These are phyloP conservation scores for Phoxinus dragarum DNA, from an alignment of 2,797 vertebrate genomes.

Conservation along the genomic window DNA sequence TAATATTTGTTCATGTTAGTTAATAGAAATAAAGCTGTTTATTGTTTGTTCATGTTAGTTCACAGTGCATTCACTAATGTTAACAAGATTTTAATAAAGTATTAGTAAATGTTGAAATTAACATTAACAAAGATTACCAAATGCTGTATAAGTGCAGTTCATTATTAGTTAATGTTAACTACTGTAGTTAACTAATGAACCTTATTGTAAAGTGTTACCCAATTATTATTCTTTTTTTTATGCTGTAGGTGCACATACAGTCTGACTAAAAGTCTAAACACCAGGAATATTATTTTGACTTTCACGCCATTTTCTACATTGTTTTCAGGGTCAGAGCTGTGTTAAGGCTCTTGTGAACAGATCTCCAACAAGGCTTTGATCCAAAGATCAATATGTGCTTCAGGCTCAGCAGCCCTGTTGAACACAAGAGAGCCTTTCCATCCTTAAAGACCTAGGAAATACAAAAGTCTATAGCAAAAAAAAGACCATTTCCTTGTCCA, in stretches of 20 bases:
- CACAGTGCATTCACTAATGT: no score
- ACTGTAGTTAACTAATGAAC: no score
- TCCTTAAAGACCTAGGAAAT: slow-evolving; percentile 13
- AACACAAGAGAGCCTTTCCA: slow-evolving; percentile 14
- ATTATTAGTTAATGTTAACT: no score
- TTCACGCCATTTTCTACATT: neutral
- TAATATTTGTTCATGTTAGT: no score
- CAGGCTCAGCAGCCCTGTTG: slow-evolving; percentile 21
- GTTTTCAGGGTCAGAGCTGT: slow-evolving; percentile 18
- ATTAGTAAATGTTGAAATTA: no score
- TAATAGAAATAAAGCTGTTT: no score
- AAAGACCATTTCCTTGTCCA: neutral
- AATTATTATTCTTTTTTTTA: no score
- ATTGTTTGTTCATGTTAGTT: no score
- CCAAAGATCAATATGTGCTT: slow-evolving; percentile 45
- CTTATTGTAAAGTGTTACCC: no score
- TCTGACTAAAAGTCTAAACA: neutral
- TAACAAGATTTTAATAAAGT: no score
- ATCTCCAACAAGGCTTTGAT: slow-evolving; percentile 44
- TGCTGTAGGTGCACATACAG: neutral
- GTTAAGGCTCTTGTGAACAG: slow-evolving; percentile 23
- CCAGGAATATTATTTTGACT: neutral
- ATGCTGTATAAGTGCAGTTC: no score
- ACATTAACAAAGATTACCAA: no score
- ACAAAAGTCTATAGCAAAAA: slow-evolving; percentile 3